These are phyloP conservation scores for Euschistus heros DNA, from an alignment of 1,140 invertebrate genomes.

Conservation along the genomic window DNA sequence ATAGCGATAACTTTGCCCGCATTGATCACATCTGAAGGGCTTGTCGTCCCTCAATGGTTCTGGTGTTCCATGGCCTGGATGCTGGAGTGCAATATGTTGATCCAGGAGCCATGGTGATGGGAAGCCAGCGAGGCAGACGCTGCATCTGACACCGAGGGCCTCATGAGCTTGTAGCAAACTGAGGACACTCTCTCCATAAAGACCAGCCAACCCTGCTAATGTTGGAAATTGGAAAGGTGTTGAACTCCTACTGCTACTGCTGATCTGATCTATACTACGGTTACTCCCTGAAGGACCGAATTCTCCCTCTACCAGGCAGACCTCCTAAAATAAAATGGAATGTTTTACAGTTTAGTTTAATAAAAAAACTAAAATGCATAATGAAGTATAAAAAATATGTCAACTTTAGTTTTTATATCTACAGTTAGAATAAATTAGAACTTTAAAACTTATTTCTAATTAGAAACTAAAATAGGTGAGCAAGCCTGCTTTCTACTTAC, in stretches of 20 bases:
- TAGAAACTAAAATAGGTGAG: no score
- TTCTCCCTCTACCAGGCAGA: slow-evolving; percentile 31
- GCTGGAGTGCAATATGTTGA: slow-evolving; percentile 66
- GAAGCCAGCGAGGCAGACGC: slow-evolving; percentile 68
- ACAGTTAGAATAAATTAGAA: no score
- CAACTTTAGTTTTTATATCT: no score
- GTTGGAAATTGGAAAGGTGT: slow-evolving; percentile 38
- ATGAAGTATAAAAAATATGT: no score
- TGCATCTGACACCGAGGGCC: slow-evolving; percentile 61
- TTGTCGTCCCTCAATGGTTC: slow-evolving; percentile 56
- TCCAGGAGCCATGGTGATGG: slow-evolving; percentile 71
- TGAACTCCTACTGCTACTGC: slow-evolving; percentile 36
- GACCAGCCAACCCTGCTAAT: slow-evolving; percentile 33
- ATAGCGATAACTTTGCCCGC: slow-evolving; percentile 79
- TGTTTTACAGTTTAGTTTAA: no score
- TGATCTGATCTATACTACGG: slow-evolving; percentile 26
- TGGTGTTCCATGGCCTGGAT: slow-evolving; percentile 39
- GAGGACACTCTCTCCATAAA: slow-evolving; percentile 23
- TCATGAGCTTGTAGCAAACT: slow-evolving; percentile 31
- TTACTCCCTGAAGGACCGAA: slow-evolving; percentile 25
- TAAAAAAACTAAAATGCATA: no score
- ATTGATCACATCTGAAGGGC: slow-evolving; percentile 83
- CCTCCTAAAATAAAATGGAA: slow-evolving; percentile 28
- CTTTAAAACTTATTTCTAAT: no score
- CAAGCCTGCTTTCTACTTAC: no score